Evolutionary conservation across 2,113 vertebrate genomes (phyloP).

Genomic region (Elanus axillaris): DNA sequence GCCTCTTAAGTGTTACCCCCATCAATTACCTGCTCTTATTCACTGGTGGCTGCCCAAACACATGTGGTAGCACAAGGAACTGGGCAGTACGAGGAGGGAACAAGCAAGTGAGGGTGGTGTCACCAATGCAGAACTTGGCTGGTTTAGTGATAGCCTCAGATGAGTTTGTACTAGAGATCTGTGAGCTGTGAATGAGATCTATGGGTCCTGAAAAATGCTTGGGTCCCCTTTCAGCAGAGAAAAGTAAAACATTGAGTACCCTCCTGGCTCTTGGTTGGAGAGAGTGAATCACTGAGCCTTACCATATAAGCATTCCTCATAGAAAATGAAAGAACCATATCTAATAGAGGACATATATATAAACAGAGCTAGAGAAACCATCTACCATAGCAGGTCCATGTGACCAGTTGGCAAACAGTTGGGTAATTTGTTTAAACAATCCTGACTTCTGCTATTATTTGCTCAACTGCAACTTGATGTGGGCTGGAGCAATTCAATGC

Average conservation of each 20-base stretch:
- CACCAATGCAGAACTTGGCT: not conserved
- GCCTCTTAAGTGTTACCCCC: not conserved
- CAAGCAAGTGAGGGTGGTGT: not conserved
- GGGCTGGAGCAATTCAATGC: not conserved
- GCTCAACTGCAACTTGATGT: not conserved
- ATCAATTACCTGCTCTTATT: not conserved
- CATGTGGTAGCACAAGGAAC: not conserved
- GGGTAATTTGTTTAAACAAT: conserved; percentile 29
- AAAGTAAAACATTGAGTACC: not conserved
- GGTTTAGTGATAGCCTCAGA: not conserved
- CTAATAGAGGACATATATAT: not conserved
- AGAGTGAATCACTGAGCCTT: not conserved
- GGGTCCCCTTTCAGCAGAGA: not conserved
- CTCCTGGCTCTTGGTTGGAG: not conserved
- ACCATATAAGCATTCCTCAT: not conserved
- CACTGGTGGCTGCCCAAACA: not conserved
- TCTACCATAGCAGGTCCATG: not conserved
- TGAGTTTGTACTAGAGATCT: not conserved
- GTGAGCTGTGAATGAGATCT: not conserved
- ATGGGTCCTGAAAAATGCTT: not conserved
- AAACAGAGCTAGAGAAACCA: not conserved
- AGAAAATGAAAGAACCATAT: not conserved
- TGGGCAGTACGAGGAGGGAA: not conserved
- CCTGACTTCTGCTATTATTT: conserved; percentile 1
- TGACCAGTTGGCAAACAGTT: not conserved